Percentiles rank a stretch among this genome's conserved stretches.
phyloP scores from a whole-genome alignment of 1,140 invertebrate species.

The Pararge aegeria region DNA sequence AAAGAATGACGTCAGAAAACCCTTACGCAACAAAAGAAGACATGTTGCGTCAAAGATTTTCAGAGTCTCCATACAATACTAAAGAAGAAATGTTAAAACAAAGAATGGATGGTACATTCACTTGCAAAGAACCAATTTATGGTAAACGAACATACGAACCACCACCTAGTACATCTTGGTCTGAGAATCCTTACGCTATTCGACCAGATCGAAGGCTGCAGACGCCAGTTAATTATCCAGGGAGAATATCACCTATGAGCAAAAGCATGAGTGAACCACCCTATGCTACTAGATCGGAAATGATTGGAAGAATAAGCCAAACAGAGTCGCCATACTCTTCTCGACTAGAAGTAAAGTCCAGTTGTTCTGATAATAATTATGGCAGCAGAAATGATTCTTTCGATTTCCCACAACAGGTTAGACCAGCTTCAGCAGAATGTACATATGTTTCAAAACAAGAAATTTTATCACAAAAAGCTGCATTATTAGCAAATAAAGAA shows the following conservation, averaged over 20 bases:
- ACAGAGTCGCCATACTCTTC: conserved; percentile 63
- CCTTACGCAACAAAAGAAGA: conserved; percentile 77
- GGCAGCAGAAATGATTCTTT: conserved; percentile 45
- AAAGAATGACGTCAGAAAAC: conserved; percentile 65
- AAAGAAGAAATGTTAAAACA: conserved; percentile 73
- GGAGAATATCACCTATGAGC: conserved; percentile 62
- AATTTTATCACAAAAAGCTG: conserved; percentile 77
- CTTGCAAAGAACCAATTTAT: conserved; percentile 59
- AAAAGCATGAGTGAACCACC: conserved; percentile 76
- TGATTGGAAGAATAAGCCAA: conserved; percentile 62
- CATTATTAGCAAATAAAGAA: conserved; percentile 66
- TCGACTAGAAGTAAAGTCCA: conserved; percentile 63
- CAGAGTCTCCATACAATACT: conserved; percentile 74
- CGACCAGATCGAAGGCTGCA: conserved; percentile 65
- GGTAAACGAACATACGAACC: conserved; percentile 72
- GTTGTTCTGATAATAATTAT: conserved; percentile 62
- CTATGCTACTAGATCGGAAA: conserved; percentile 66
- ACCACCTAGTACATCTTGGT: conserved; percentile 63
- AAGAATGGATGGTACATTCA: conserved; percentile 59
- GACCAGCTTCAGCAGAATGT: conserved; percentile 69
- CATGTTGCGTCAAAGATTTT: conserved; percentile 72
- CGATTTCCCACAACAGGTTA: conserved; percentile 49
- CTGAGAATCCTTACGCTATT: conserved; percentile 60
- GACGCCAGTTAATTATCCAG: conserved; percentile 61
- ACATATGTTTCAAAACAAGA: conserved; percentile 77